Conservation (phyloP, 2,113 vertebrate species). For the Burhinus oedicnemus region DNA sequence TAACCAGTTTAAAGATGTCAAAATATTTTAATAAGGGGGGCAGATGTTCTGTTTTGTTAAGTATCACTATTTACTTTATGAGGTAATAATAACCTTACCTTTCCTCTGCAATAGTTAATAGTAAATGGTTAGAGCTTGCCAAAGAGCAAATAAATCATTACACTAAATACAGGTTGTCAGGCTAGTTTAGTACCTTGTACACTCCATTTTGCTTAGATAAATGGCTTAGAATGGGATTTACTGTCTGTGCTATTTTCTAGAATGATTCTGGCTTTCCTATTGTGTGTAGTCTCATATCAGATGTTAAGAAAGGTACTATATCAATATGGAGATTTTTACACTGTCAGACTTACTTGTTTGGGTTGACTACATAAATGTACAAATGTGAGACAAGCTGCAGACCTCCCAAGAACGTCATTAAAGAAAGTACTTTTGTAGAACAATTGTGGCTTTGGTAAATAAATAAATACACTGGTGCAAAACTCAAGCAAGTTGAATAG, state of each 20-base stretch:
- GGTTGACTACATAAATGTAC: not conserved
- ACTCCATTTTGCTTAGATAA: constrained; percentile 69
- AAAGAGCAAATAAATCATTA: constrained; percentile 83
- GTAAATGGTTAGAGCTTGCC: constrained; percentile 76
- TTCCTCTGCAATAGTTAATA: constrained; percentile 76
- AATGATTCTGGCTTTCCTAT: not conserved
- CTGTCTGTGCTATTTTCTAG: constrained; percentile 35
- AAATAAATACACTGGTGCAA: not conserved
- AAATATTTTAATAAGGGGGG: constrained; percentile 77
- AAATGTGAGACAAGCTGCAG: not conserved
- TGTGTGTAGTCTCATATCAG: not conserved
- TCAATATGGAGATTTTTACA: not conserved
- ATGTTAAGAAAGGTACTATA: not conserved
- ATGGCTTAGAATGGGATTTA: constrained; percentile 53
- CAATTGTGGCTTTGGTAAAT: not conserved
- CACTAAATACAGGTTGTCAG: constrained; percentile 79
- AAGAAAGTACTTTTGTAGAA: not conserved
- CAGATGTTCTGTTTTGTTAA: constrained; percentile 71
- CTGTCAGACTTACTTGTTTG: not conserved
- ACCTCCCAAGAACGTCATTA: not conserved
- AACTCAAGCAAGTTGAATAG: not conserved
- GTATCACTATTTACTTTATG: constrained; percentile 74
- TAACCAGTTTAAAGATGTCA: constrained; percentile 79
- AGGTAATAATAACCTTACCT: constrained; percentile 75
- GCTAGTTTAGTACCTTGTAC: constrained; percentile 62